Evolutionary conservation across 2,888 invertebrate species (phyloP).

Genomic region (Mayetiola destructor): DNA sequence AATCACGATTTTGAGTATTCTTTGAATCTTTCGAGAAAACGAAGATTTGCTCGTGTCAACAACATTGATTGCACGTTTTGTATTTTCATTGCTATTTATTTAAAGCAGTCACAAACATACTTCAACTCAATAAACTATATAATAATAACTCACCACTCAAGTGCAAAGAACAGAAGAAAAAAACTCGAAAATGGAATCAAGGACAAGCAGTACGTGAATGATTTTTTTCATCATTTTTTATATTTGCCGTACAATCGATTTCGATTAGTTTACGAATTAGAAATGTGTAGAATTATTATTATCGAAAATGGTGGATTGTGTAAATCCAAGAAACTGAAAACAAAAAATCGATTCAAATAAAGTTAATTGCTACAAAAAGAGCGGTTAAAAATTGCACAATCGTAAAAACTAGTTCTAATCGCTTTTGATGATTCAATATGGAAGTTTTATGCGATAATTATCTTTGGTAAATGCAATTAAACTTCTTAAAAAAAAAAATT

Average conservation of each 20-base stretch:
- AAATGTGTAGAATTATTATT: not conserved
- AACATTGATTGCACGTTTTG: no score
- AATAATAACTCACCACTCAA: no score
- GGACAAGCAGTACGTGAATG: not conserved
- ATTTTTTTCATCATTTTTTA: not conserved
- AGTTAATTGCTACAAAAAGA: not conserved
- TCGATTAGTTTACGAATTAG: conserved; percentile 1
- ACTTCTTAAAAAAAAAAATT: no score
- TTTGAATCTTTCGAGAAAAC: no score
- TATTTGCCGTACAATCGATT: not conserved
- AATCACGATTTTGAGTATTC: no score
- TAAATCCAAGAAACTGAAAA: not conserved
- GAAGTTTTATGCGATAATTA: no score
- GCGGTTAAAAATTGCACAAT: conserved; percentile 9
- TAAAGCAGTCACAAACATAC: no score
- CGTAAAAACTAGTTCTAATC: not conserved
- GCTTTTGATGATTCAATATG: conserved; percentile 5
- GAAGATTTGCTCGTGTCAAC: no score
- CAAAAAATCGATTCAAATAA: not conserved
- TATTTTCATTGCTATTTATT: no score
- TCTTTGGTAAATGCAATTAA: no score
- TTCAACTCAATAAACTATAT: no score
- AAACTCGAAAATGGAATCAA: not conserved
- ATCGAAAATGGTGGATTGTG: no score
- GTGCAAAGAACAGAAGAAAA: not conserved